Percentiles rank a stretch among this genome's conserved stretches.
phyloP scores from a whole-genome alignment of 2,888 invertebrate species.

The Epsilonema sp. region DNA sequence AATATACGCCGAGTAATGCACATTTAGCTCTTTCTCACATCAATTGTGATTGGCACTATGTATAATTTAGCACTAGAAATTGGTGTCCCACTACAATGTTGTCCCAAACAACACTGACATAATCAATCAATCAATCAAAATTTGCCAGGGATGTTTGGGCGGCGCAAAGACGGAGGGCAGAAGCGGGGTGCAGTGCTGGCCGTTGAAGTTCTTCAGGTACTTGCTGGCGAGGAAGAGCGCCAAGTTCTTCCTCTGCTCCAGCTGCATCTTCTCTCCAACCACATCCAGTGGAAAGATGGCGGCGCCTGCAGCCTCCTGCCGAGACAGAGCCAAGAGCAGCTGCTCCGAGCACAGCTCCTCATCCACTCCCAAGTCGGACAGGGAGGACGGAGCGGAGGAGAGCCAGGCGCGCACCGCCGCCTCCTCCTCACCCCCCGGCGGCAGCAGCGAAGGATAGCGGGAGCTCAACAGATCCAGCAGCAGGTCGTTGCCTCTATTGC shows the following conservation, averaged over 20 bases:
- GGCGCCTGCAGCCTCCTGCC: background rate
- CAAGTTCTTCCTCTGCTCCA: background rate
- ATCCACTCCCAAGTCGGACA: no score
- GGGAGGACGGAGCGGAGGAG: no score
- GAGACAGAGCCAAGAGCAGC: background rate
- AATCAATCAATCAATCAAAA: no score
- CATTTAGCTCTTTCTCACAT: no score
- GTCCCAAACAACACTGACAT: no score
- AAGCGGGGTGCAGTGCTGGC: slow-evolving; percentile 65
- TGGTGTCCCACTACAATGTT: no score
- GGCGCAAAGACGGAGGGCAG: slow-evolving; percentile 44
- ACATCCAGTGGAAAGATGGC: background rate
- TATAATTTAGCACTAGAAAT: no score
- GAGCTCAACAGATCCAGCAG: slow-evolving; percentile 1
- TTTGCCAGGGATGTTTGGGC: slow-evolving; percentile 36
- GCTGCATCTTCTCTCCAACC: background rate
- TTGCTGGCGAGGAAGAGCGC: slow-evolving; percentile 39
- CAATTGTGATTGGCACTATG: no score
- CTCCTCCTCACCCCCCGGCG: background rate
- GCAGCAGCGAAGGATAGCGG: slow-evolving; percentile 1
- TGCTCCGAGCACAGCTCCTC: background rate
- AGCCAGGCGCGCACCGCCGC: background rate
- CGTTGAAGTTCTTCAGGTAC: slow-evolving; percentile 60
- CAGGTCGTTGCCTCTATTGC: slow-evolving; percentile 5
- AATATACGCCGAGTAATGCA: no score